Conservation (phyloP, 1,140 invertebrate genomes). For the Lepidurus couesii region DNA sequence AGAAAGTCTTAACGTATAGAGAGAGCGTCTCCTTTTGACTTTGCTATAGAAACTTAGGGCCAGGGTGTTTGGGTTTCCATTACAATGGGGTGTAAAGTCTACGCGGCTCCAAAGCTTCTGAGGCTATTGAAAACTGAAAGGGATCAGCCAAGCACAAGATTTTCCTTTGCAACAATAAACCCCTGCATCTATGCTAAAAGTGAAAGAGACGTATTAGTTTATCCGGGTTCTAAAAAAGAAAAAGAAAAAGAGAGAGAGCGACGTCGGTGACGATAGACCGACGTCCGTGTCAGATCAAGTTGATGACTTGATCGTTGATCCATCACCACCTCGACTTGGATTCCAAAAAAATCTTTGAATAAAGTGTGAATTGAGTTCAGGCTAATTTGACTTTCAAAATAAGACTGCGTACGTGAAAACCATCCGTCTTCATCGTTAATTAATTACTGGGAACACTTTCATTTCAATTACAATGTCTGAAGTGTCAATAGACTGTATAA, state of each 20-base stretch:
- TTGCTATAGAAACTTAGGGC: not conserved
- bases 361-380: not conserved
- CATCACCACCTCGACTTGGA: not conserved
- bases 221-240: not conserved
- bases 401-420: not conserved
- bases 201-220: constrained; percentile 15
- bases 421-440: constrained; percentile 4
- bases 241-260: too few relatives aligned
- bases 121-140: not conserved
- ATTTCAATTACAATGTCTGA: constrained; percentile 7
- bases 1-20: constrained; percentile 15
- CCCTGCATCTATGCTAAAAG: not conserved
- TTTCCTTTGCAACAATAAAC: constrained; percentile 20
- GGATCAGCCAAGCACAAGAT: not conserved
- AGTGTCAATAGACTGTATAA: not conserved
- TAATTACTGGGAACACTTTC: not conserved
- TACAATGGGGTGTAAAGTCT: constrained; percentile 10
- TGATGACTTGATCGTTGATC: constrained; percentile 15
- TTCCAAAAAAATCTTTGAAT: not conserved
- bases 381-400: not conserved
- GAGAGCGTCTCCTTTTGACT: not conserved
- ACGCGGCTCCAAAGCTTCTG: not conserved
- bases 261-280: not conserved
- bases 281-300: not conserved
- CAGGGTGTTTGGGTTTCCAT: constrained; percentile 15